A percentile compares a stretch with the other conserved stretches of the same genome.
Evolutionary conservation across 2,888 invertebrate species (phyloP).

Genomic region (Drosophila nigricruria): DNA sequence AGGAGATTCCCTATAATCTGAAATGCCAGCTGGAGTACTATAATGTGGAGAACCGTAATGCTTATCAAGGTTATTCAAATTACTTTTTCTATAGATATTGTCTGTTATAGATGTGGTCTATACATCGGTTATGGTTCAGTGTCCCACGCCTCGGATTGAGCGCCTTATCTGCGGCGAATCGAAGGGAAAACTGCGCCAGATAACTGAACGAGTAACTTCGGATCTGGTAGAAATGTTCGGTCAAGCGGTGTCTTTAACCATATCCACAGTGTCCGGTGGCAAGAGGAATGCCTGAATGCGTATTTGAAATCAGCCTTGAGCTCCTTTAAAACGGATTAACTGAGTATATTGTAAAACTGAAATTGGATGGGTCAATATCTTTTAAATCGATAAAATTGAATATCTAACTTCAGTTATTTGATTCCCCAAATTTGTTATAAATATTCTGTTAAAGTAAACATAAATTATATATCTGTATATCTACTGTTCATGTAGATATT

Average conservation of each 20-base stretch:
- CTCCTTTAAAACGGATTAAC: not conserved
- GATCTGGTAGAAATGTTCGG: conserved; percentile 89
- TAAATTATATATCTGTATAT: not conserved
- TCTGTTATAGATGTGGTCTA: conserved; percentile 86
- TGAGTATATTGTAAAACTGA: not conserved
- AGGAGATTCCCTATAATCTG: conserved; percentile 94
- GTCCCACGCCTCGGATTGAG: conserved; percentile 88
- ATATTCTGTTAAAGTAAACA: not conserved
- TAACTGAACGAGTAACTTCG: conserved; percentile 88
- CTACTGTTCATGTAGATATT: not conserved
- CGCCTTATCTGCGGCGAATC: conserved; percentile 89
- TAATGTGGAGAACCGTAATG: conserved; percentile 87
- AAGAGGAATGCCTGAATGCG: conserved; percentile 43
- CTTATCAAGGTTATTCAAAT: not conserved
- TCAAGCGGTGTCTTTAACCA: conserved; percentile 86
- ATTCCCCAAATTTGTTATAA: not conserved
- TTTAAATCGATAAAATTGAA: not conserved
- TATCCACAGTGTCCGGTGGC: conserved; percentile 70
- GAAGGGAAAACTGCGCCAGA: conserved; percentile 90
- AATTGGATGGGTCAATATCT: not conserved
- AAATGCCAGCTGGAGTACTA: conserved; percentile 89
- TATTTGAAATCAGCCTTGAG: not conserved
- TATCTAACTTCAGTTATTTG: not conserved
- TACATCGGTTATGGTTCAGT: conserved; percentile 88
- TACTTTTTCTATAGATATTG: conserved; percentile 18